Evolutionary conservation across 2,888 invertebrate species (phyloP).

Genomic region (Corythucha ciliata): DNA sequence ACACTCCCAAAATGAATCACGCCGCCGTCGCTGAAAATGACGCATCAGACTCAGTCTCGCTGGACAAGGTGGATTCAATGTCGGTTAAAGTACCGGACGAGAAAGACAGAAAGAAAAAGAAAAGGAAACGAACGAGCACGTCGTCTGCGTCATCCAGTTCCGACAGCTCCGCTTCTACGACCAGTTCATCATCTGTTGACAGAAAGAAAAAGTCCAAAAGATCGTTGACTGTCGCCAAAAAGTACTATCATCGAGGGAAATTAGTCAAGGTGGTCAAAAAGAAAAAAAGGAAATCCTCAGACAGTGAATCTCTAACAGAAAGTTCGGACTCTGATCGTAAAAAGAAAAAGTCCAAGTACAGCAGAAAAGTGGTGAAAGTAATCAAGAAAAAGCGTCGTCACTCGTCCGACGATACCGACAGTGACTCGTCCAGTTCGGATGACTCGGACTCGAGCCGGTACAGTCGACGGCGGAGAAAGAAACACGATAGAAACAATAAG

Average conservation of each 20-base stretch:
- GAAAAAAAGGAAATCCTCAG: conserved; percentile 31
- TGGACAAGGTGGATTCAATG: conserved; percentile 4
- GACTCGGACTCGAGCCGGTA: conserved; percentile 27
- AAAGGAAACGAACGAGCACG: conserved; percentile 20
- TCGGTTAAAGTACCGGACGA: neutral
- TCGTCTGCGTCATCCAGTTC: conserved; percentile 21
- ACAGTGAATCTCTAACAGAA: conserved; percentile 32
- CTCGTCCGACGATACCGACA: conserved; percentile 30
- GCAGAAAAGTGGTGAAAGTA: conserved; percentile 32
- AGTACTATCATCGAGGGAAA: conserved; percentile 35
- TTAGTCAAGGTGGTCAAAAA: conserved; percentile 35
- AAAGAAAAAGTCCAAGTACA: conserved; percentile 23
- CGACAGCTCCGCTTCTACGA: conserved; percentile 28
- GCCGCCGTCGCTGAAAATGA: conserved; percentile 4
- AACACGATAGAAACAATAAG: conserved; percentile 30
- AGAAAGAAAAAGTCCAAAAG: conserved; percentile 29
- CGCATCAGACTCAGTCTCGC: neutral
- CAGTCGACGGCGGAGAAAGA: conserved; percentile 25
- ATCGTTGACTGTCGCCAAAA: conserved; percentile 32
- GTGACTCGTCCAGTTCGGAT: conserved; percentile 22
- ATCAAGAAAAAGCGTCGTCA: conserved; percentile 29
- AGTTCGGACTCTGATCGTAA: conserved; percentile 31
- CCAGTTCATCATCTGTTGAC: conserved; percentile 32
- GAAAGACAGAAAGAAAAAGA: conserved; percentile 25
- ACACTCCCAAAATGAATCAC: neutral